Percentiles rank a stretch among this genome's conserved stretches.
Evolutionary conservation across 2,797 vertebrate species (phyloP).

Genomic region (Artibeus jamaicensis): DNA sequence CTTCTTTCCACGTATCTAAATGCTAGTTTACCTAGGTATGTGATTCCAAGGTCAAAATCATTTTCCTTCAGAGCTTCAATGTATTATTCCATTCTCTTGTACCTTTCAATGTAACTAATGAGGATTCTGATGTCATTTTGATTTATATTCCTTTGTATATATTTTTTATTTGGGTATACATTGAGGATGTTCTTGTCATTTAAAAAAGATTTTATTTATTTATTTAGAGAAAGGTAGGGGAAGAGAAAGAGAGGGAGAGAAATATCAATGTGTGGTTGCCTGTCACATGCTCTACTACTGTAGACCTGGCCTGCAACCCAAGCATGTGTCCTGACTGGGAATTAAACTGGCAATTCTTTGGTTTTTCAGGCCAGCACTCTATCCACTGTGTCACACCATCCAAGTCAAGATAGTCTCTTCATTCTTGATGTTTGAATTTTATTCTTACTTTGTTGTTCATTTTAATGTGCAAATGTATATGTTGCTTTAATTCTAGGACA

Average conservation of each 20-base stretch:
- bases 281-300: too few species aligned
- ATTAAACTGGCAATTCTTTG: too few species aligned
- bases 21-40: background rate
- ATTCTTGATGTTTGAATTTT: background rate
- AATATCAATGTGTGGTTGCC: too few species aligned
- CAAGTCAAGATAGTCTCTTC: background rate
- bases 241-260: too few species aligned
- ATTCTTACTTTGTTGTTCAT: background rate
- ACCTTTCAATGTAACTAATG: background rate
- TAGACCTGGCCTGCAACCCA: too few species aligned
- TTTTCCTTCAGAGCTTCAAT: background rate
- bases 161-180: background rate
- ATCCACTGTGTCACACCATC: too few species aligned
- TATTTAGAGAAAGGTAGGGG: too few species aligned
- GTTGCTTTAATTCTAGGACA: background rate
- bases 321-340: too few species aligned
- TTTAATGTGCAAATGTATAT: background rate
- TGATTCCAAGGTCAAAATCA: background rate
- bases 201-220: too few species aligned
- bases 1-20: background rate
- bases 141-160: background rate
- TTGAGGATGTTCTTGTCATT: background rate
- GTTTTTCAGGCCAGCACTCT: too few species aligned
- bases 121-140: background rate
- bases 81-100: background rate